These are phyloP conservation scores for Panopea generosa DNA, from an alignment of 2,888 invertebrate species.

Conservation along the genomic window DNA sequence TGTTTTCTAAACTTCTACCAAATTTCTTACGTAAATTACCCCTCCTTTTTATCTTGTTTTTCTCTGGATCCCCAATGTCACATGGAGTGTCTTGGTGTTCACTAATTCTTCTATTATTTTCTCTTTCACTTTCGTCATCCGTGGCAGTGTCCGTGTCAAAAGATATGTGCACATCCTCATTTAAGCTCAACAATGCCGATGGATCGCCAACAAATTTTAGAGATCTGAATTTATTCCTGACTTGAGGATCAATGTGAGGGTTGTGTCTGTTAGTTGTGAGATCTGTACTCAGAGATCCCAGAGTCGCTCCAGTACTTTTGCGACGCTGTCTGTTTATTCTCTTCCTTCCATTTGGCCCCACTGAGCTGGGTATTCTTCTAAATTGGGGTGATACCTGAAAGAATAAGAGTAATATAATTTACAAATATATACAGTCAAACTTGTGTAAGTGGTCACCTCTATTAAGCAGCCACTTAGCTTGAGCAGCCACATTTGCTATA, in stretches of 20 bases:
- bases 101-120: slow-evolving; percentile 26
- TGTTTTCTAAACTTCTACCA: slow-evolving; percentile 1
- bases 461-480: too few relatives aligned
- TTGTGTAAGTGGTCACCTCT: too few relatives aligned
- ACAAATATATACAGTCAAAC: too few relatives aligned
- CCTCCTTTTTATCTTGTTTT: neutral
- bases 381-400: slow-evolving; percentile 72
- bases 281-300: slow-evolving; percentile 37
- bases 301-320: slow-evolving; percentile 19
- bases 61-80: neutral
- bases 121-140: slow-evolving; percentile 14
- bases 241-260: neutral
- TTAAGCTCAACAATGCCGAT: slow-evolving; percentile 42
- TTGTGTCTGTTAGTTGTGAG: slow-evolving; percentile 22
- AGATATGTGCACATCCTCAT: slow-evolving; percentile 59
- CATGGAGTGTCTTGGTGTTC: slow-evolving; percentile 29
- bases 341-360: slow-evolving; percentile 9
- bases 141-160: slow-evolving; percentile 36
- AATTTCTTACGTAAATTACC: neutral
- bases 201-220: slow-evolving; percentile 65
- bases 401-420: neutral
- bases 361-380: slow-evolving; percentile 15
- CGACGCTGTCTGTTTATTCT: slow-evolving; percentile 36
- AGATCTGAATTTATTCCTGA: slow-evolving; percentile 51
- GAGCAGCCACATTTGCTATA: too few relatives aligned